Conservation (phyloP, 2,113 vertebrate species). For the Eulemur rufifrons region DNA sequence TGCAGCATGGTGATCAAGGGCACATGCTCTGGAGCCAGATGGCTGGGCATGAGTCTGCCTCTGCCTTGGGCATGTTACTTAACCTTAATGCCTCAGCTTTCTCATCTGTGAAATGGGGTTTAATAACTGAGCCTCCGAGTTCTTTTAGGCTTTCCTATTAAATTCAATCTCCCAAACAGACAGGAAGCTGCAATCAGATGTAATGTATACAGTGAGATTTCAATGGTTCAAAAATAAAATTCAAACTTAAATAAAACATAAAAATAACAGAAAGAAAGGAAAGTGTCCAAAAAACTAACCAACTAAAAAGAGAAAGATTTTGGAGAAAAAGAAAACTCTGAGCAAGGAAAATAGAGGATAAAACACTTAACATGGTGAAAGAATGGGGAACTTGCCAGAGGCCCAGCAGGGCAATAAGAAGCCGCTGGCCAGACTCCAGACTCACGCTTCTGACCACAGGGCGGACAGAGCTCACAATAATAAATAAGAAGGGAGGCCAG, state of each 20-base stretch:
- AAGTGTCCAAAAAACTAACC: background rate
- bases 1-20: too few species aligned
- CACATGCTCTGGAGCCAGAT: background rate
- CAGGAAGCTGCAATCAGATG: background rate
- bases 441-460: background rate
- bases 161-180: background rate
- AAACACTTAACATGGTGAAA: background rate
- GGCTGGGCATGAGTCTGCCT: background rate
- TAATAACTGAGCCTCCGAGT: background rate
- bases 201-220: background rate
- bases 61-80: background rate
- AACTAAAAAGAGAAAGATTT: background rate
- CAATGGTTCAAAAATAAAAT: background rate
- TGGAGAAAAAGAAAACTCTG: background rate
- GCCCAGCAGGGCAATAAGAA: background rate
- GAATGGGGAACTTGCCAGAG: background rate
- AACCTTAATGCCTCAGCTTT: background rate
- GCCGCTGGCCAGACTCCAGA: background rate
- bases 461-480: background rate
- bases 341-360: background rate
- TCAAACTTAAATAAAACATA: background rate
- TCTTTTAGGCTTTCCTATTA: background rate
- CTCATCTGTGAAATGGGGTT: background rate
- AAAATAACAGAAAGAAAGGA: background rate
- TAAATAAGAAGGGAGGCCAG: slow-evolving; percentile 30